phyloP scores from a whole-genome alignment of 1,140 invertebrate species.

The Daktulosphaira vitifoliae region DNA sequence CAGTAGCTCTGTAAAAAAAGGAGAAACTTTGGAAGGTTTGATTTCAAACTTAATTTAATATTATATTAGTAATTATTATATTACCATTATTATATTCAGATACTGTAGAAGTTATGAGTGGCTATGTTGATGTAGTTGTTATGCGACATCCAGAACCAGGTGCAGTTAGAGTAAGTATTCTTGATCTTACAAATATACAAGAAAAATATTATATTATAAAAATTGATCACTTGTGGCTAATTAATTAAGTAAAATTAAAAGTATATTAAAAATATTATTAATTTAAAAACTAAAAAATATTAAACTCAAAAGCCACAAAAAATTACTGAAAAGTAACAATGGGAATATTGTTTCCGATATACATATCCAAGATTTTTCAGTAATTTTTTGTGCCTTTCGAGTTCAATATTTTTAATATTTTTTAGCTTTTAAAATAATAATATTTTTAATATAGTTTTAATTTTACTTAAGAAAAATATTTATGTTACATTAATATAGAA shows the following conservation, averaged over 20 bases:
- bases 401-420: too few relatives aligned
- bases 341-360: too few relatives aligned
- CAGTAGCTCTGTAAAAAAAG: slow-evolving; percentile 91
- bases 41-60: background rate
- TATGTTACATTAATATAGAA: slow-evolving; percentile 49
- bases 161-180: slow-evolving; percentile 69
- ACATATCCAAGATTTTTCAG: too few relatives aligned
- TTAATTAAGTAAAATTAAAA: too few relatives aligned
- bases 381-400: background rate
- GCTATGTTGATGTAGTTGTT: slow-evolving; percentile 86
- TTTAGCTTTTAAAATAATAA: background rate
- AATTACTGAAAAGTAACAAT: too few relatives aligned
- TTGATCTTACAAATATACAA: too few relatives aligned
- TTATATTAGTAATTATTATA: background rate
- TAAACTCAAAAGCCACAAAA: too few relatives aligned
- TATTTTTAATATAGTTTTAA: too few relatives aligned
- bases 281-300: too few relatives aligned
- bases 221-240: too few relatives aligned
- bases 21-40: slow-evolving; percentile 83
- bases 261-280: too few relatives aligned
- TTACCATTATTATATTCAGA: slow-evolving; percentile 46
- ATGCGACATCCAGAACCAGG: slow-evolving; percentile 86
- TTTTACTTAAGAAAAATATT: background rate
- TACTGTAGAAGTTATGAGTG: slow-evolving; percentile 73
- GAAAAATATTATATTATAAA: too few relatives aligned